Base-by-base conservation (phyloP, 2,113 vertebrate species). In the Rhinoderma darwinii region DNA sequence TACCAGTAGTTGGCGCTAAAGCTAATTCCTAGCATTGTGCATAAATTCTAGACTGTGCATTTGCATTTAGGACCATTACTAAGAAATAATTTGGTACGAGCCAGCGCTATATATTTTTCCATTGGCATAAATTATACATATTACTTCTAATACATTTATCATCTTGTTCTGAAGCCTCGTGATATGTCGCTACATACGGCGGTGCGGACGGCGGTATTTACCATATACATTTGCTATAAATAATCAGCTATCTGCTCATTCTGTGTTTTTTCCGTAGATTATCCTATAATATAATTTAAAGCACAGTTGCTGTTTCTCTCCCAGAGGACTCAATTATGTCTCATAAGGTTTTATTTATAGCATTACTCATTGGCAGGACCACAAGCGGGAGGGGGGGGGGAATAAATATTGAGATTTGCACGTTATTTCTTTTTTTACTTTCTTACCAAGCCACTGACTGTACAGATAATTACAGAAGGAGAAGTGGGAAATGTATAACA, bases 281-380 rank as follows among this genome's bases (percentile, higher is more conserved):
- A 75, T 84, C 54, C 35, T 44, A 61, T 76, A 51, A 72, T 83
- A 56, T 86, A 79, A 86, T 86, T 81, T 86, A 59, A 81, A 80
- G 27, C 85, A 35, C 76, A 47, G 50, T 44, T 73, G 47, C 68
- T 6, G 56, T 51, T 41, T 81, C 47, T 86, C 63, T 86, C 85
- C 77, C 85, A 86, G 66, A 72, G 77, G 85, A 81, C 76, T 73
- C 79, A 81, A 86, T 86, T 86, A 86, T 86, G 85, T 86, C 77
- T 81, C 77, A 79, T 86, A 86, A 86, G 85, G 37, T 68, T 72
- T 81, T 43, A 86, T 86, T 86, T 86, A 86, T 86, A 50, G 76
- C 50, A 44, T 43, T 72, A 81, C 70, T 56, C 51, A 56, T 30
- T 59, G 56, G 37, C 15, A 51, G 35, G 59, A 22, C 76, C 78